Percentiles rank a stretch among this genome's conserved stretches.
Evolutionary conservation across 2,888 invertebrate genomes (phyloP).

Genomic region (Meliscaeva auricollis): DNA sequence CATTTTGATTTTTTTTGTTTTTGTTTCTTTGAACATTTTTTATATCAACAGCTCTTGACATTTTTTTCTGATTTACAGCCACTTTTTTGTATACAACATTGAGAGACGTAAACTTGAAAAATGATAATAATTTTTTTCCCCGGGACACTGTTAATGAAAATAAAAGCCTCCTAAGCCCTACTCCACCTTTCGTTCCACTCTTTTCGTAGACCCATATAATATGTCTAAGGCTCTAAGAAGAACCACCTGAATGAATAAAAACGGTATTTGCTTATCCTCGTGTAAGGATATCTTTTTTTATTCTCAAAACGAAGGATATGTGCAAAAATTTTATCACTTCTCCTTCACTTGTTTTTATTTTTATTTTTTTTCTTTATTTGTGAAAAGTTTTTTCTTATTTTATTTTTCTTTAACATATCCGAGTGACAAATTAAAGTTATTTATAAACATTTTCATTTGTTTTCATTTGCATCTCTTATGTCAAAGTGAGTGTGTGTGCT

Average conservation of each 20-base stretch:
- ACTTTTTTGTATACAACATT: background rate
- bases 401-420: conserved; percentile 34
- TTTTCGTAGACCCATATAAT: background rate
- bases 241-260: background rate
- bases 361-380: conserved; percentile 3
- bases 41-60: conserved; percentile 9
- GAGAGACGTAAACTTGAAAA: conserved; percentile 12
- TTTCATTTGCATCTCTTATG: conserved; percentile 51
- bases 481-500: conserved; percentile 3
- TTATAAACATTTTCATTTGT: conserved; percentile 71
- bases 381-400: conserved; percentile 12
- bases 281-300: background rate
- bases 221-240: background rate
- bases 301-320: conserved; percentile 11
- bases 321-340: conserved; percentile 36
- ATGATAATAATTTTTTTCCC: conserved; percentile 23
- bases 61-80: background rate
- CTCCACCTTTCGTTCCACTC: background rate
- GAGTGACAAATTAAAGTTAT: conserved; percentile 72
- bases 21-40: background rate
- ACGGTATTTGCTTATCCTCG: conserved; percentile 6
- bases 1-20: background rate
- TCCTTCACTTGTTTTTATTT: conserved; percentile 1
- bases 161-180: too few species aligned
- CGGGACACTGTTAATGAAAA: conserved; percentile 13